phyloP scores from a whole-genome alignment of 2,888 invertebrate genomes.

The Tribolium freemani region DNA sequence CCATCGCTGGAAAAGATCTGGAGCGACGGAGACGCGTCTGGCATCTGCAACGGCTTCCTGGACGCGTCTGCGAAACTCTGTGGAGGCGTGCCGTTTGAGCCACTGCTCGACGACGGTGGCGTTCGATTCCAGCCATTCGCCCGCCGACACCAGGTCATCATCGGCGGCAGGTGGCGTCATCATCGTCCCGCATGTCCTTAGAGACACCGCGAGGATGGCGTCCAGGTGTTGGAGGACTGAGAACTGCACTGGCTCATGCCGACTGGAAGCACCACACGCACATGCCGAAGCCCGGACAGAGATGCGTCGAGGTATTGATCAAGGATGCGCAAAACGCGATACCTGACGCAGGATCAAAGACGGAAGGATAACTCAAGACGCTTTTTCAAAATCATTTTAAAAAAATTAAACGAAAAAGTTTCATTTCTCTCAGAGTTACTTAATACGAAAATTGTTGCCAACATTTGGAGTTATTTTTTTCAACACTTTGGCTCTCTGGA shows the following conservation, averaged over 20 bases:
- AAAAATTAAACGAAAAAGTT: neutral
- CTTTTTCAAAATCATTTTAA: too few species aligned
- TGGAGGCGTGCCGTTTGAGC: constrained; percentile 83
- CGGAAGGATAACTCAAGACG: neutral
- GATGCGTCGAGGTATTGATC: constrained; percentile 66
- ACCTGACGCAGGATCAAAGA: neutral
- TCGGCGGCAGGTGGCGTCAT: constrained; percentile 64
- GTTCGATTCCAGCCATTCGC: constrained; percentile 73
- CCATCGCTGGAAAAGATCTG: constrained; percentile 90
- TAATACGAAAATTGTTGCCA: too few species aligned
- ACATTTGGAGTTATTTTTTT: too few species aligned
- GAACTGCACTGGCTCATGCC: constrained; percentile 55
- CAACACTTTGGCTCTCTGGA: neutral
- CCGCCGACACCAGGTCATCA: constrained; percentile 64
- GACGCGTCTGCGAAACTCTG: constrained; percentile 62
- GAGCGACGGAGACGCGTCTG: constrained; percentile 62
- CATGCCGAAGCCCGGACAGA: constrained; percentile 57
- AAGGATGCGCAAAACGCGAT: constrained; percentile 48
- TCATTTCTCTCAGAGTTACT: neutral
- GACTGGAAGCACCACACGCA: constrained; percentile 54
- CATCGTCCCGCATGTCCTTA: constrained; percentile 64
- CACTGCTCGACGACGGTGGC: constrained; percentile 81
- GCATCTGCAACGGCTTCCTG: constrained; percentile 59
- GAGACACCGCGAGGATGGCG: constrained; percentile 60
- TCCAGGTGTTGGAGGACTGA: constrained; percentile 52